These are phyloP conservation scores for Lumbricus terrestris DNA, from an alignment of 2,888 invertebrate species.

Conservation along the genomic window DNA sequence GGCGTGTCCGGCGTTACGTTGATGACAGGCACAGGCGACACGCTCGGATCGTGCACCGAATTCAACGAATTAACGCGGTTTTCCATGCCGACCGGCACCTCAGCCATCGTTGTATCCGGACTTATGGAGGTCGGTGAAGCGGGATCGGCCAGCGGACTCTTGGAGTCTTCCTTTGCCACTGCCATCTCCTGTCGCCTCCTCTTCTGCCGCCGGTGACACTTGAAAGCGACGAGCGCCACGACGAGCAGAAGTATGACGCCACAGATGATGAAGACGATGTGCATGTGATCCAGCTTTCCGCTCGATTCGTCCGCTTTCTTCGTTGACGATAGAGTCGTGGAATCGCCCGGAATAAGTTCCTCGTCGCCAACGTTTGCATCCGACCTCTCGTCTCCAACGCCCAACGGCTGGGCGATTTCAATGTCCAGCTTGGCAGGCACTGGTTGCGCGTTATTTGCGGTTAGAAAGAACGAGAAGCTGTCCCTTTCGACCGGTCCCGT, in stretches of 20 bases:
- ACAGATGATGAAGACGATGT: constrained; percentile 67
- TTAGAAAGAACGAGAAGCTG: constrained; percentile 74
- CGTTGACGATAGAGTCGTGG: background rate
- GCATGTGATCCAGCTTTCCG: constrained; percentile 62
- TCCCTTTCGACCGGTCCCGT: constrained; percentile 60
- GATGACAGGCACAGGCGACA: constrained; percentile 4
- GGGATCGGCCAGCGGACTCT: constrained; percentile 22
- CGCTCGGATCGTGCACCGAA: background rate
- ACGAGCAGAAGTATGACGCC: constrained; percentile 64
- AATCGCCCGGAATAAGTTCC: background rate
- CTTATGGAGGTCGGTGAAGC: background rate
- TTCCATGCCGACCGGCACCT: background rate
- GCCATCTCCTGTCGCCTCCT: constrained; percentile 6
- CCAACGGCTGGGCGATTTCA: background rate
- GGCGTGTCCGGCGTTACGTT: constrained; percentile 21
- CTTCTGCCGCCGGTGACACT: constrained; percentile 30
- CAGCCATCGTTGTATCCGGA: background rate
- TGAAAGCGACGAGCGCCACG: constrained; percentile 62
- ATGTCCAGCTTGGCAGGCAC: constrained; percentile 65
- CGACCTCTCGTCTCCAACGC: too few relatives aligned
- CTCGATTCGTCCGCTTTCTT: background rate
- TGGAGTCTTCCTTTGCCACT: constrained; percentile 29
- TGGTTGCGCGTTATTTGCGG: constrained; percentile 80
- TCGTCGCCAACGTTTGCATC: background rate
- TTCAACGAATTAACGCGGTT: background rate